phyloP scores from a whole-genome alignment of 2,797 vertebrate genomes.

The Melanotaenia parkinsoni region DNA sequence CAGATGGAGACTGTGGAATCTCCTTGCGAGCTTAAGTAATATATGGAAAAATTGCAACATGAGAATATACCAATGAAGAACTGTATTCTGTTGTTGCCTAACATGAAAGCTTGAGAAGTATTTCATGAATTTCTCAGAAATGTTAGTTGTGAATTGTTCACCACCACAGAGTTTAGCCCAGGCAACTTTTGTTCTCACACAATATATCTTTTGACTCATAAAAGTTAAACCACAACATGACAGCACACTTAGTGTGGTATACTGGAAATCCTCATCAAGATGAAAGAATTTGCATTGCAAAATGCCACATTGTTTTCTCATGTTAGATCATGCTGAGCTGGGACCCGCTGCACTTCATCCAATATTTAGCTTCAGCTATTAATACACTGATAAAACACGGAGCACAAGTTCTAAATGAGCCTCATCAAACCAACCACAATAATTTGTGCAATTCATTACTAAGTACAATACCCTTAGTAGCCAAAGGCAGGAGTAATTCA shows the following conservation, averaged over 20 bases:
- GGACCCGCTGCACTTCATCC: not conserved
- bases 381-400: not conserved
- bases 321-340: slow-evolving; percentile 2
- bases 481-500: too few species aligned
- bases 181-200: not conserved
- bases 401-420: not conserved
- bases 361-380: not conserved
- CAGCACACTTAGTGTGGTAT: not conserved
- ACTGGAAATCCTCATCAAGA: not conserved
- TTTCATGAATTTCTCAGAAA: slow-evolving; percentile 17
- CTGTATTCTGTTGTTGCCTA: slow-evolving; percentile 21
- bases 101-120: slow-evolving; percentile 27
- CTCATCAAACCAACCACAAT: not conserved
- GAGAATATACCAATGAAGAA: slow-evolving; percentile 23
- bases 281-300: slow-evolving; percentile 13
- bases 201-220: slow-evolving; percentile 6
- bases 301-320: not conserved
- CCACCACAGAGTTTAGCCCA: slow-evolving; percentile 1
- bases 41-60: slow-evolving; percentile 8
- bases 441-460: not conserved
- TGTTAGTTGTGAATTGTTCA: slow-evolving; percentile 26
- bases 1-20: slow-evolving; percentile 56
- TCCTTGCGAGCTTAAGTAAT: slow-evolving; percentile 35
- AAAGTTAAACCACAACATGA: slow-evolving; percentile 1
- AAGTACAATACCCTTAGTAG: not conserved